These are phyloP conservation scores for Periplaneta americana DNA, from an alignment of 1,140 invertebrate species.

Conservation along the genomic window DNA sequence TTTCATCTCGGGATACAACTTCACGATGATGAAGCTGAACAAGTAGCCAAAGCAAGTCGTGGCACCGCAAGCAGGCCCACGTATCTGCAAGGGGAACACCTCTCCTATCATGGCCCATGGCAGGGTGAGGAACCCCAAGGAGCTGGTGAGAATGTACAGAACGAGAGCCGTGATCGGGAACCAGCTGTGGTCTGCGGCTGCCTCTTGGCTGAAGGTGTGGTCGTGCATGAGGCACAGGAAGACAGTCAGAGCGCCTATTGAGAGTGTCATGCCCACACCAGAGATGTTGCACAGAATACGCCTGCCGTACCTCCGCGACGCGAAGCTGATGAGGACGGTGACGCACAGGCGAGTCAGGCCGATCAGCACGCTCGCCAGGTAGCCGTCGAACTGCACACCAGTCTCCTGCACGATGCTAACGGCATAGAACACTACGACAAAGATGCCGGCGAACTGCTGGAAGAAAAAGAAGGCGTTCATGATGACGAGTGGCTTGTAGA, in stretches of 20 bases:
- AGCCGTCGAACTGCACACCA: constrained; percentile 48
- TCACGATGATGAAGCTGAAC: constrained; percentile 67
- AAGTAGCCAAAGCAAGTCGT: constrained; percentile 60
- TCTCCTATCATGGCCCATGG: constrained; percentile 75
- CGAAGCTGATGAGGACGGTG: constrained; percentile 43
- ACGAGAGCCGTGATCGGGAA: constrained; percentile 46
- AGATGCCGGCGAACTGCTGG: constrained; percentile 72
- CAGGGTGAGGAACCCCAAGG: constrained; percentile 55
- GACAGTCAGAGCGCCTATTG: constrained; percentile 46
- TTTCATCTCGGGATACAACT: constrained; percentile 60
- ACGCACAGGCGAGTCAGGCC: constrained; percentile 49
- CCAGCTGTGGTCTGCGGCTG: constrained; percentile 19
- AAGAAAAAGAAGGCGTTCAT: constrained; percentile 66
- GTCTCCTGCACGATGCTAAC: constrained; percentile 54
- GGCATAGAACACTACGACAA: constrained; percentile 71
- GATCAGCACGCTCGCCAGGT: constrained; percentile 49
- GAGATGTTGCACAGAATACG: constrained; percentile 51
- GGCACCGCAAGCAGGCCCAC: constrained; percentile 59
- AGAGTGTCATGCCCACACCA: constrained; percentile 52
- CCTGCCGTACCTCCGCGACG: constrained; percentile 50
- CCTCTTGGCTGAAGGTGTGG: constrained; percentile 14
- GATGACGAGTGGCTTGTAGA: constrained; percentile 57
- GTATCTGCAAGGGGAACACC: constrained; percentile 58
- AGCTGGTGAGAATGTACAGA: constrained; percentile 53
- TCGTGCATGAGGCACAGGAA: constrained; percentile 35